Evolutionary conservation across 2,888 invertebrate species (phyloP), one percentile per base, ranked within the genome.

Genomic region (Ormyrus pomaceus): DNA sequence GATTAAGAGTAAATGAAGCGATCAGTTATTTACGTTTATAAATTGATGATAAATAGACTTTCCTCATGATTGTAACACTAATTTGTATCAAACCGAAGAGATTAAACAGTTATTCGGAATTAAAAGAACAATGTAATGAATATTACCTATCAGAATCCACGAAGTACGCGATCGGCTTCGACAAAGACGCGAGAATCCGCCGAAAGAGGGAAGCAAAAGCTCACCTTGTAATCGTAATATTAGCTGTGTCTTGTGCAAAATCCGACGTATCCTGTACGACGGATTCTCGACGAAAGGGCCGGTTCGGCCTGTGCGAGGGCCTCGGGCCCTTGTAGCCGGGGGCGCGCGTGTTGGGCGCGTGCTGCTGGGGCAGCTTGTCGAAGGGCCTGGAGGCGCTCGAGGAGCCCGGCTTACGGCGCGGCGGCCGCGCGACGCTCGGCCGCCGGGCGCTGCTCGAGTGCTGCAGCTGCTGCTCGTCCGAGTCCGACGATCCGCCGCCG

Each of bases 261-360:
- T 88, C 86, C 81, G 82, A 77, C 56, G 79, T 68, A 9, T 87
- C 84, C 71, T 79, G 65, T 72, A 74, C 68, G 46, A 84, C 85
- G 13, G 89, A 90, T 53, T 90, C 89, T 79, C 90, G 84, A 83
- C 90, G 87, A 80, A 84, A 90, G 5, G 90, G 89, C 74, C 89
- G 86, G 56, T 73, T 87, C 51, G 86, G 87, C 80, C 88, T 87
- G 9, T 80, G 79, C 2, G 34, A 34, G 34, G 82, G 86, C 8
- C 78, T 83, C 82, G 34, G 78, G 13, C 77, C 90, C 50, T 87
- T 90, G 84, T 90, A 90, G 3, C 90, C 90, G 1, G 90, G 90
- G 9, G 90, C 90, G 79, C 90, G 85, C 0, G 90, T 90, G 65
- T 90, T 90, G 0, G 90, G 90, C 6, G 90, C 90, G 65, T 90